Evolutionary conservation across 2,797 vertebrate genomes (phyloP).

Genomic region (Acestrorhynchus altus): DNA sequence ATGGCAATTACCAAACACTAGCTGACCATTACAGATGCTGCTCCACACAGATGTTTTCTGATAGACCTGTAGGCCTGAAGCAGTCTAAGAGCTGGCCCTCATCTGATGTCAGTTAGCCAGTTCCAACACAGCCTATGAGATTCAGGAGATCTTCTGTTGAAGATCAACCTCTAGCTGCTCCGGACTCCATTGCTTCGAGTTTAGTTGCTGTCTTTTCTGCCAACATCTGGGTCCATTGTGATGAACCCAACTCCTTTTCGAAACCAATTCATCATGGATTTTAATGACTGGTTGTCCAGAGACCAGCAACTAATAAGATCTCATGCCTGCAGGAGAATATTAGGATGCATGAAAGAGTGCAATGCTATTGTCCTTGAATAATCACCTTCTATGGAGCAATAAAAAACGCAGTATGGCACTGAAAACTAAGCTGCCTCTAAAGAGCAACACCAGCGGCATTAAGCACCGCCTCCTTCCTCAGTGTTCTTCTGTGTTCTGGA

Average conservation of each 20-base stretch:
- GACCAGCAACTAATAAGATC: constrained; percentile 49
- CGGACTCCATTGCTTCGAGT: constrained; percentile 42
- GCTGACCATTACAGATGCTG: no score
- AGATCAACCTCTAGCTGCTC: constrained; percentile 15
- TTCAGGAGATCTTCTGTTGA: constrained; percentile 34
- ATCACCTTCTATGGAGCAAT: constrained; percentile 60
- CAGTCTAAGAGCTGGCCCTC: constrained; percentile 24
- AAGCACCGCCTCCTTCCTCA: no score
- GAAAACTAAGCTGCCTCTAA: constrained; percentile 41
- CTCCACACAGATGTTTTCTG: no score
- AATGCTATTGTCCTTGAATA: constrained; percentile 66
- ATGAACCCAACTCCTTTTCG: background rate
- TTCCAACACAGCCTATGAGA: constrained; percentile 13
- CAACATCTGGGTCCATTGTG: constrained; percentile 27
- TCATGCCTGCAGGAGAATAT: constrained; percentile 52
- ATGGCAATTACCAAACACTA: no score
- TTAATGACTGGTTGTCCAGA: constrained; percentile 52
- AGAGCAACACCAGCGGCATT: no score
- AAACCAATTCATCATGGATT: constrained; percentile 38
- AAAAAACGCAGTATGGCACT: constrained; percentile 28
- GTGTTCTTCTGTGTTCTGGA: no score
- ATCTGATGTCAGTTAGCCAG: constrained; percentile 3
- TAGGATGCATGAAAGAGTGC: constrained; percentile 64
- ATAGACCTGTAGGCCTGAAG: constrained; percentile 11
- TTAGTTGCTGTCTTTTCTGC: background rate